Evolutionary conservation across 2,113 vertebrate species (phyloP).

Genomic region (Clupea harengus): DNA sequence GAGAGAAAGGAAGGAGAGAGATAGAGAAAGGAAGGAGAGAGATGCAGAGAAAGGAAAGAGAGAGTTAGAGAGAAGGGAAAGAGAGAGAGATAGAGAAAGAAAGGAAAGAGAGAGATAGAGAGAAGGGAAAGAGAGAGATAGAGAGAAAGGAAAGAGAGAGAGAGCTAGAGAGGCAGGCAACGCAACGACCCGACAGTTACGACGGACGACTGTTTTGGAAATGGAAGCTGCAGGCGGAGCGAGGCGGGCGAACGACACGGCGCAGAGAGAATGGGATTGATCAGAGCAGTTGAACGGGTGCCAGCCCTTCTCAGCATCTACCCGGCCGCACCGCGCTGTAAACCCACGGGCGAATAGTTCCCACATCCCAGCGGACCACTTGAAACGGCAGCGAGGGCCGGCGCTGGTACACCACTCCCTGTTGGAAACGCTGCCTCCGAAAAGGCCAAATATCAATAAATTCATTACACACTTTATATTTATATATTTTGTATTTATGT

Average conservation of each 20-base stretch:
- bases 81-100: neutral
- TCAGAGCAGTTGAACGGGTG: constrained; percentile 66
- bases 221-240: no score
- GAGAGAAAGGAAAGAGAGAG: neutral
- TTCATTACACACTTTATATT: constrained; percentile 78
- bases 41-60: neutral
- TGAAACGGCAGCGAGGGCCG: constrained; percentile 68
- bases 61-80: neutral
- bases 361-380: constrained; percentile 78
- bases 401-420: constrained; percentile 70
- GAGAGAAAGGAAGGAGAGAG: neutral
- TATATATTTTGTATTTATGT: constrained; percentile 69
- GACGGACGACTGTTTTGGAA: no score
- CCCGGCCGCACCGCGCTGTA: constrained; percentile 55
- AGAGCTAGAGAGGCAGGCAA: no score
- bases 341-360: constrained; percentile 70
- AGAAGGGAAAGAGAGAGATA: neutral
- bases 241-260: neutral
- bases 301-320: constrained; percentile 69
- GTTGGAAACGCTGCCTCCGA: constrained; percentile 63
- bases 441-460: constrained; percentile 77
- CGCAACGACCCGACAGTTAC: no score
- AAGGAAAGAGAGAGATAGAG: neutral
- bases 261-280: constrained; percentile 61
- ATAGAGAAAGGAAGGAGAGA: neutral